These are phyloP conservation scores for Tenualosa ilisha DNA, from an alignment of 2,797 vertebrate species.

Conservation along the genomic window DNA sequence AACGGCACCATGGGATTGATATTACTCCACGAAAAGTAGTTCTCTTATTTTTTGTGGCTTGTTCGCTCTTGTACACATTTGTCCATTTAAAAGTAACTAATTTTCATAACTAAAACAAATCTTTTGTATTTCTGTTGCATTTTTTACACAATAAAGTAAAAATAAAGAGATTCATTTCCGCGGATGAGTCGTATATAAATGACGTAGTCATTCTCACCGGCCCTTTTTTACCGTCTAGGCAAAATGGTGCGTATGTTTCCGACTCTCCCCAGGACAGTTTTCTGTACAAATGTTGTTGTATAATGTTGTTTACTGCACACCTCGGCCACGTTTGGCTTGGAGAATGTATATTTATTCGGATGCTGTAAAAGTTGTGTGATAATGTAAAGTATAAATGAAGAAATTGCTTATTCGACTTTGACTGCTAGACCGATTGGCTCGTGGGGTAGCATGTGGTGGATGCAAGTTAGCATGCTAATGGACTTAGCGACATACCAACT, in stretches of 20 bases:
- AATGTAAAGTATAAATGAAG: neutral
- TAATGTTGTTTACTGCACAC: neutral
- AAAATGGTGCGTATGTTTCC: constrained; percentile 59
- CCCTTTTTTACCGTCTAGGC: constrained; percentile 44
- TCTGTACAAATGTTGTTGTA: neutral
- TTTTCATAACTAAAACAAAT: neutral
- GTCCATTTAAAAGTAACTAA: neutral
- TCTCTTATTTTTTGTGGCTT: neutral
- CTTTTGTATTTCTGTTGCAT: neutral
- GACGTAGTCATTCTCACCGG: constrained; percentile 41
- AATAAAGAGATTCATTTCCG: neutral
- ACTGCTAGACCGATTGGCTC: neutral
- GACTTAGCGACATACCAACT: neutral
- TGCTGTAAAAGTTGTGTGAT: neutral
- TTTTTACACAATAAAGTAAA: neutral
- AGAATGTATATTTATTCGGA: no score
- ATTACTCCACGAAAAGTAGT: neutral
- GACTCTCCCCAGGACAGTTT: neutral
- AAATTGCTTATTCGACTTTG: neutral
- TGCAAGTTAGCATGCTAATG: neutral
- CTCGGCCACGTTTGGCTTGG: neutral
- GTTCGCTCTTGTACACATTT: neutral
- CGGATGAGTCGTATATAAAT: constrained; percentile 1
- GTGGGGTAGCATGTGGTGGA: constrained; percentile 4
- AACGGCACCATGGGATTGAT: neutral